Percentiles rank a stretch among this genome's conserved stretches.
Conservation (phyloP, 2,797 vertebrate species). For the Austrolebias charrua region DNA sequence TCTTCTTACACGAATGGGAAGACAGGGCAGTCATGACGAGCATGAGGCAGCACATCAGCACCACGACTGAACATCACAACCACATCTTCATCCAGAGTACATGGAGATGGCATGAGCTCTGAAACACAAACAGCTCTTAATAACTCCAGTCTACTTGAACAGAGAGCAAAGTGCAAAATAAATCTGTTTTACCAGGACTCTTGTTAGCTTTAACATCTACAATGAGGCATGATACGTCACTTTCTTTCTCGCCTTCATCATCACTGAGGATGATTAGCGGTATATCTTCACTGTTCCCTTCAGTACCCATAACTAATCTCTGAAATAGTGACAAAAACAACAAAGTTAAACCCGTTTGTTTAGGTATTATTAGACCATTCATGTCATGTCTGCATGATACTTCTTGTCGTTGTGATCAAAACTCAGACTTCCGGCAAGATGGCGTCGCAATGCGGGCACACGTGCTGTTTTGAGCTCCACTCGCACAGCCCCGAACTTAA, state of each 20-base stretch:
- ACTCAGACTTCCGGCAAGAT: too few species aligned
- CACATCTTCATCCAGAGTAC: constrained; percentile 75
- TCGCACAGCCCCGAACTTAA: too few species aligned
- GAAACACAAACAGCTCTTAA: constrained; percentile 23
- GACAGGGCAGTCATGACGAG: constrained; percentile 81
- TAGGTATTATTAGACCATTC: too few species aligned
- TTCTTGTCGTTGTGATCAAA: too few species aligned
- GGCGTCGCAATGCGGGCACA: too few species aligned
- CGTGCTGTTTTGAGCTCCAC: too few species aligned
- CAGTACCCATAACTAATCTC: constrained; percentile 28
- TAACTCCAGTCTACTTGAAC: neutral
- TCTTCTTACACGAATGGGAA: constrained; percentile 77
- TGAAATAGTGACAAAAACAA: neutral
- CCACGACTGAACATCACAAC: constrained; percentile 82
- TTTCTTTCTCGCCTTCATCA: constrained; percentile 23
- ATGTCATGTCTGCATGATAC: too few species aligned
- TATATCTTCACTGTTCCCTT: constrained; percentile 35
- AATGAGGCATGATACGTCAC: constrained; percentile 27
- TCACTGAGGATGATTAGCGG: constrained; percentile 64
- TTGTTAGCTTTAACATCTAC: constrained; percentile 50
- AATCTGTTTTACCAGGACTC: constrained; percentile 30
- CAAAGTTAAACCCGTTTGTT: too few species aligned
- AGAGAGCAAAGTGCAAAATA: too few species aligned
- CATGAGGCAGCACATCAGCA: constrained; percentile 84
- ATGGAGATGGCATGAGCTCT: constrained; percentile 25